Evolutionary conservation across 2,797 vertebrate species (phyloP).

Genomic region (Octomys mimax): DNA sequence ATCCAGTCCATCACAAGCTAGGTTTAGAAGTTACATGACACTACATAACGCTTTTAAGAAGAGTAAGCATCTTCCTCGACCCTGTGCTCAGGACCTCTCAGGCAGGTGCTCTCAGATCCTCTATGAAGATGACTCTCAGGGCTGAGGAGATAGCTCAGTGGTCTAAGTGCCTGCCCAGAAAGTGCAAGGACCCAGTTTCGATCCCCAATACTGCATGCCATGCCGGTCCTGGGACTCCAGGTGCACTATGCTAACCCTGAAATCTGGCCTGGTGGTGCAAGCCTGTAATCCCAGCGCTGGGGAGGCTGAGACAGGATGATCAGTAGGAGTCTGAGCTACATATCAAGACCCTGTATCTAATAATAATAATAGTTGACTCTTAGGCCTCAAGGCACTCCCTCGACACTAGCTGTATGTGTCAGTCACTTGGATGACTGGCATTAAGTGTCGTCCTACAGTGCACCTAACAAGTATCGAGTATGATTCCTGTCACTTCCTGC

Average conservation of each 20-base stretch:
- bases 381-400: not conserved
- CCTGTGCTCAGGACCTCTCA: not conserved
- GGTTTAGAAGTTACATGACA: not conserved
- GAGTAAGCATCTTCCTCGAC: not conserved
- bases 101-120: not conserved
- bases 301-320: too few relatives aligned
- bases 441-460: not conserved
- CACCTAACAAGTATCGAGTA: not conserved
- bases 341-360: too few relatives aligned
- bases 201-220: too few relatives aligned
- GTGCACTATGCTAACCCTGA: too few relatives aligned
- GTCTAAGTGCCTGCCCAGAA: too few relatives aligned
- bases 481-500: not conserved
- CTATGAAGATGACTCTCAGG: not conserved
- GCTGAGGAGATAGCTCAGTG: too few relatives aligned
- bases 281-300: too few relatives aligned
- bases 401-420: not conserved
- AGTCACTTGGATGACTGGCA: not conserved
- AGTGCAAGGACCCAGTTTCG: too few relatives aligned
- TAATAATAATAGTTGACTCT: not conserved
- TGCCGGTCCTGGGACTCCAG: too few relatives aligned
- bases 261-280: too few relatives aligned
- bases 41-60: not conserved
- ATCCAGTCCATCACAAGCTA: not conserved
- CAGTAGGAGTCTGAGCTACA: too few relatives aligned